Base-by-base conservation (phyloP, 1,140 invertebrate species). In the Goniozus legneri region DNA sequence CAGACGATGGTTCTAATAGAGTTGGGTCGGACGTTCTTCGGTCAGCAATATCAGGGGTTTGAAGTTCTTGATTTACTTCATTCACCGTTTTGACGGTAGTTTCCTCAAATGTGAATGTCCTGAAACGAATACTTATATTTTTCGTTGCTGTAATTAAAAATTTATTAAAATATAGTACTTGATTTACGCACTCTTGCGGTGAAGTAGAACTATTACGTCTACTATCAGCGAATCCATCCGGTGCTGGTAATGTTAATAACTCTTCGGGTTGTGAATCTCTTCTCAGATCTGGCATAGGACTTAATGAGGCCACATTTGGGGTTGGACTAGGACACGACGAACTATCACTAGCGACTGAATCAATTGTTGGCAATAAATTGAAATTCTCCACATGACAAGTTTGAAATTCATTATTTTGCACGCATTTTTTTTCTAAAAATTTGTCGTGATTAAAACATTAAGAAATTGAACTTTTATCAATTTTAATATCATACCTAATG, bases 141-240 rank as follows among this genome's bases (percentile, higher is more conserved):
- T 20, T 22, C 21, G 47, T 46, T 64, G 56, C 27, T 36, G 30
- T 14, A 15, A 46, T 41, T 3, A 20, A 24, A n/a, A 13, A 22
- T 31, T 45, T 27, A 8, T 2, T 50, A 3, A 30, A 33, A 8
- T 13, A 13, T 18, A 18, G 10, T n/a, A 24, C 21, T 33, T 38
- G 44, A 22, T 31, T 35, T 20, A 21, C 47, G 14, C 63, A 75
- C 73, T 50, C 65, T 52, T 83, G 82, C 14, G 77, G 78, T 8
- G 81, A 77, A 36, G 82, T 83, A 1, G 82, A 84, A 33, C 83
- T 85, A 19, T 83, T 80, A 38, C 85, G 77, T 56, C 85, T 79
- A 50, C 79, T 80, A 50, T 88, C 86, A 3, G 86, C 87, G 65
- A 89, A 89, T 58, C 86, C 85, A 30, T 82, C 81, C 10, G 87